Evolutionary conservation across 1,140 invertebrate species (phyloP), one percentile per base, ranked within the genome.

Genomic region (Gonatopus flavifemur): DNA sequence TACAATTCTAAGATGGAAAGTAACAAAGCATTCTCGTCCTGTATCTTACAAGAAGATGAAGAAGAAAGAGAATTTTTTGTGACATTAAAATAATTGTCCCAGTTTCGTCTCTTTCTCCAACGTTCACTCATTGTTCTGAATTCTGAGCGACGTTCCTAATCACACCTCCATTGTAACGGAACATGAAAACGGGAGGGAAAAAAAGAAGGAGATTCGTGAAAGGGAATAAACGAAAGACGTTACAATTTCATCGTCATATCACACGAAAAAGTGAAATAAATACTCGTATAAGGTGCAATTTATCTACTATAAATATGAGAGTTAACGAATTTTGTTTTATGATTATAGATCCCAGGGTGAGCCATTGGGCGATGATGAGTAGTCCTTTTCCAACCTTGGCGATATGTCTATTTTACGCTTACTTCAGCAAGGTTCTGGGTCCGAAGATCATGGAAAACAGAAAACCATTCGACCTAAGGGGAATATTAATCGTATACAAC

Each of bases 311-410:
- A 4, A 1, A 8, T 3, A 2, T 28, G 19, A 7, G 15, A 18
- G 35, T 28, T 19, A 37, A 49, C 8, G 7, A 35, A 28, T 49
- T 3, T 6, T 55, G 13, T 42, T 10, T 32, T 66, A 65, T 67
- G 54, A 62, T 83, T 77, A 3, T 80, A 94, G 94, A 96, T 86
- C 88, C 90, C 18, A 83, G 95, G 52, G 92, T 96, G 22, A 88
- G 86, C 49, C 85, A 88, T 62, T 97, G 93, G 92, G 77, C 86
- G n/a, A 85, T 98, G 80, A 93, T 96, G 88, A 87, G 86, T 42
- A 90, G 90, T 50, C 93, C 93, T n/a, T 81, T 89, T 60, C 94
- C 94, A 13, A 97, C 94, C 3, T 68, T 96, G 20, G 76, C 80
- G 15, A 86, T 93, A 57, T 95, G 93, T 76, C 55, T 95, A 33